A percentile compares a stretch with the other conserved stretches of the same genome.
phyloP scores from a whole-genome alignment of 2,797 vertebrate species.

The Mormyrus hasselquistii region DNA sequence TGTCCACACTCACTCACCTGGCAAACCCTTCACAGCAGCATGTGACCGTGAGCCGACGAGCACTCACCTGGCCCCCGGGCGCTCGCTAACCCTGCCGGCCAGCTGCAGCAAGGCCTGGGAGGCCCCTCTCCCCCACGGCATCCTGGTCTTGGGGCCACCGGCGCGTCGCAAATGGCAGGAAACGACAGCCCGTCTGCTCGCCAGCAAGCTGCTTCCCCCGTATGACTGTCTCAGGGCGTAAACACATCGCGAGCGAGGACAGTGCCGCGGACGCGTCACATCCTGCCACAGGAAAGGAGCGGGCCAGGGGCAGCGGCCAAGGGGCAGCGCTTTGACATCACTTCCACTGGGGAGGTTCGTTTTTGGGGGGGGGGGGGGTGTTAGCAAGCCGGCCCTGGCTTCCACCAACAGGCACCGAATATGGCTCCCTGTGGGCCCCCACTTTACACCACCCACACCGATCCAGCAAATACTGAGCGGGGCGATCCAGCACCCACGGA shows the following conservation, averaged over 20 bases:
- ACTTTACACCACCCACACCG: neutral
- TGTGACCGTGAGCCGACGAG: neutral
- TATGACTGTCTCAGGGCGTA: constrained; percentile 50
- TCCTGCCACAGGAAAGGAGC: constrained; percentile 66
- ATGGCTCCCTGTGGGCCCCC: neutral
- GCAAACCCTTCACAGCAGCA: neutral
- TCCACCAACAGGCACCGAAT: neutral
- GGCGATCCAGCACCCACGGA: neutral
- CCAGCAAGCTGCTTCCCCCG: constrained; percentile 58
- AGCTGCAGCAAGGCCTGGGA: constrained; percentile 47
- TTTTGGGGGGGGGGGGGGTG: neutral
- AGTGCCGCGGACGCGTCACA: constrained; percentile 40
- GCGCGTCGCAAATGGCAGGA: constrained; percentile 46
- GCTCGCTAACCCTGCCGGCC: constrained; percentile 42
- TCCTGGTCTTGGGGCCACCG: constrained; percentile 46
- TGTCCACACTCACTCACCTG: neutral
- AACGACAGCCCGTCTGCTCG: constrained; percentile 57
- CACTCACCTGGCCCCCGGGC: constrained; percentile 61
- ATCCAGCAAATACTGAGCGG: neutral
- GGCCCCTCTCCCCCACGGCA: constrained; percentile 61
- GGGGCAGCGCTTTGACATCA: neutral
- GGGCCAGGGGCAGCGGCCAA: constrained; percentile 34
- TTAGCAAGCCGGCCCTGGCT: neutral
- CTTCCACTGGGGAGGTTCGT: constrained; percentile 4
- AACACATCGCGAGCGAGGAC: constrained; percentile 57